Conservation (phyloP, 1,140 invertebrate genomes). For the Papilio dardanus region DNA sequence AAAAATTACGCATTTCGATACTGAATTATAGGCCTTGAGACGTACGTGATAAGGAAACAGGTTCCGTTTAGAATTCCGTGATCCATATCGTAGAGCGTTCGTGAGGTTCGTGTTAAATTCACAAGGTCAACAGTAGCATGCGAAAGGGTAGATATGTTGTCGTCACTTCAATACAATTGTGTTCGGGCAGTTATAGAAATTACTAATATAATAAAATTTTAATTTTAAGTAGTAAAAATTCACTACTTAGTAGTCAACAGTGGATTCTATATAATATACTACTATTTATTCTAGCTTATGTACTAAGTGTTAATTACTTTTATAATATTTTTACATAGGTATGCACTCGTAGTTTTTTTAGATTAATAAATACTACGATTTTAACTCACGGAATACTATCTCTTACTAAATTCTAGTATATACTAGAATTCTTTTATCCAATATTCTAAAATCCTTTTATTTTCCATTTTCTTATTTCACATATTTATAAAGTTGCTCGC, state of each 20-base stretch:
- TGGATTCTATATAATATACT: too few relatives aligned
- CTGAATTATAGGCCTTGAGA: slow-evolving; percentile 1
- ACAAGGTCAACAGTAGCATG: slow-evolving; percentile 29
- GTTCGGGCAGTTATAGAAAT: not conserved
- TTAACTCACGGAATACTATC: too few relatives aligned
- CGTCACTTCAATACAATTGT: not conserved
- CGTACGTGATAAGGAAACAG: slow-evolving; percentile 14
- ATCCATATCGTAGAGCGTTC: slow-evolving; percentile 22
- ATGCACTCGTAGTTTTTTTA: too few relatives aligned
- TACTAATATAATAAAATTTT: not conserved
- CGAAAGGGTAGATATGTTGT: slow-evolving; percentile 29
- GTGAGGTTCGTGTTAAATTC: slow-evolving; percentile 15
- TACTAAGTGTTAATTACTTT: too few relatives aligned
- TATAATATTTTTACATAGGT: too few relatives aligned
- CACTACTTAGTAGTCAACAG: too few relatives aligned
- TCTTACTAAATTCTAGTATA: too few relatives aligned
- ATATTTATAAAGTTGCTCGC: not conserved
- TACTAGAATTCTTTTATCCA: too few relatives aligned
- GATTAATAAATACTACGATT: too few relatives aligned
- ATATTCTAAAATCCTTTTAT: too few relatives aligned
- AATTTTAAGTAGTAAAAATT: too few relatives aligned
- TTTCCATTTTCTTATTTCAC: not conserved
- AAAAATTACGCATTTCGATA: not conserved
- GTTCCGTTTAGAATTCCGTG: slow-evolving; percentile 28
- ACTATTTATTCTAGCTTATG: too few relatives aligned